Conservation (phyloP, 2,888 invertebrate species). For the Nowickia ferox region DNA sequence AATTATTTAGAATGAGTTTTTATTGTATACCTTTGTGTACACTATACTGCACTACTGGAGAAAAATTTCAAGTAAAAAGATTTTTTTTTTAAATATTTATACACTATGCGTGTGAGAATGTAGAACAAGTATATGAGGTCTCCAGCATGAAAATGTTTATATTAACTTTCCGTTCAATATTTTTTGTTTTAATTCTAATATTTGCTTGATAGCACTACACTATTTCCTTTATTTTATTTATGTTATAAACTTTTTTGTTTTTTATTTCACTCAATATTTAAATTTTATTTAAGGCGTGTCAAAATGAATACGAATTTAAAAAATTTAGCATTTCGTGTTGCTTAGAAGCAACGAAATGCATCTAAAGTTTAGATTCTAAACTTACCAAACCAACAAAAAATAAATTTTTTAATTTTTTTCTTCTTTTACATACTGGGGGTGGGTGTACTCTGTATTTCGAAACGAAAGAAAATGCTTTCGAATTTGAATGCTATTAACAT, state of each 20-base stretch:
- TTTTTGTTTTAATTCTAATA: slow-evolving; percentile 24
- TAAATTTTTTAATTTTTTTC: no score
- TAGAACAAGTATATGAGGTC: slow-evolving; percentile 61
- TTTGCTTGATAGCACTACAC: slow-evolving; percentile 49
- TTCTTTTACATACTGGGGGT: no score
- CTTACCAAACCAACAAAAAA: no score
- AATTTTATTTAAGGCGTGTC: no score
- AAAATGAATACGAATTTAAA: no score
- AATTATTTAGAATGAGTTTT: slow-evolving; percentile 38
- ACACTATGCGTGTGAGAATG: slow-evolving; percentile 33
- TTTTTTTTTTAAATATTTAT: slow-evolving; percentile 19
- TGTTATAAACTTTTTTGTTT: neutral
- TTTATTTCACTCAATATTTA: no score
- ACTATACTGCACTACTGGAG: slow-evolving; percentile 47
- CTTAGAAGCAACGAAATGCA: no score
- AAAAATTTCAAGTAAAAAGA: slow-evolving; percentile 27
- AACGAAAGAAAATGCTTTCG: no score
- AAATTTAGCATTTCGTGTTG: no score
- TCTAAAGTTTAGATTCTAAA: no score
- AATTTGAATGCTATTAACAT: no score
- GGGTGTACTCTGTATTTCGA: no score
- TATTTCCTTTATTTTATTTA: slow-evolving; percentile 15
- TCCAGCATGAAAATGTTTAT: slow-evolving; percentile 68
- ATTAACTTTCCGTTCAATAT: slow-evolving; percentile 35
- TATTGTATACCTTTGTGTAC: slow-evolving; percentile 33